These are phyloP conservation scores for Danio tinwini DNA, from an alignment of 2,797 vertebrate species.

Conservation along the genomic window DNA sequence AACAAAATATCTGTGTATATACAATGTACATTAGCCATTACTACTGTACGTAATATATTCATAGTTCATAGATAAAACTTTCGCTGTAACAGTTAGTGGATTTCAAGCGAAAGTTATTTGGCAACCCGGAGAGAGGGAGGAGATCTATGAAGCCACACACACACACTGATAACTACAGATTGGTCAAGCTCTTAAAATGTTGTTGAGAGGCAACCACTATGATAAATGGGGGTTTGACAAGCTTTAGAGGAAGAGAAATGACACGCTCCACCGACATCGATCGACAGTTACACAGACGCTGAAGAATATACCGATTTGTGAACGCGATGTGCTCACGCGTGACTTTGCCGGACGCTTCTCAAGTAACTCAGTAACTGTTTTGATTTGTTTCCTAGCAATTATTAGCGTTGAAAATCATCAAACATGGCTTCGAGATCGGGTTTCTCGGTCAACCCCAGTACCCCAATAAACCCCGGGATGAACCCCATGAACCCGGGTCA, in stretches of 20 bases:
- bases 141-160: constrained; percentile 50
- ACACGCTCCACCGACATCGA: constrained; percentile 49
- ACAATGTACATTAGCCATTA: too few relatives aligned
- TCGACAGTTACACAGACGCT: constrained; percentile 23
- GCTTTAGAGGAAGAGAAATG: constrained; percentile 52
- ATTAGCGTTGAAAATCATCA: background rate
- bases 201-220: constrained; percentile 30
- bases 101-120: constrained; percentile 16
- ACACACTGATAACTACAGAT: constrained; percentile 55
- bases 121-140: constrained; percentile 52
- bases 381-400: background rate
- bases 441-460: constrained; percentile 68
- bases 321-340: background rate
- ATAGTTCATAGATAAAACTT: background rate
- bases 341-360: background rate
- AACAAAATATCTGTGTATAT: too few relatives aligned
- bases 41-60: too few relatives aligned
- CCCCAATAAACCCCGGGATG: constrained; percentile 71
- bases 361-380: background rate
- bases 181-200: constrained; percentile 50
- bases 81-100: too few relatives aligned
- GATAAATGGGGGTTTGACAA: constrained; percentile 25
- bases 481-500: constrained; percentile 74
- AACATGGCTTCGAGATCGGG: constrained; percentile 79
- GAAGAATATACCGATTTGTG: background rate